Evolutionary conservation across 2,113 vertebrate genomes (phyloP).

Genomic region (Calypte anna): DNA sequence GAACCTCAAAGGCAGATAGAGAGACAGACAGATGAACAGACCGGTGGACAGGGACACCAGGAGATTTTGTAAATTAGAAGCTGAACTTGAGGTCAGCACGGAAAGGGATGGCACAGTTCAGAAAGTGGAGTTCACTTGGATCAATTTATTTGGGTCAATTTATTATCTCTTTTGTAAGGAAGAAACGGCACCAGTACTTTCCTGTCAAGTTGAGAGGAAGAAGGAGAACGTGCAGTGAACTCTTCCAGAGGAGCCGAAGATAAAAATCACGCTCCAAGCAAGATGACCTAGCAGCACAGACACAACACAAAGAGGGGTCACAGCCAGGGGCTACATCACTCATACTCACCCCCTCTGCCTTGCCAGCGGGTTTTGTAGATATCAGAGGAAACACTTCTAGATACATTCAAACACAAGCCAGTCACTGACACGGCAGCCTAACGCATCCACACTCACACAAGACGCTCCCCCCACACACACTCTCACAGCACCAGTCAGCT

Average conservation of each 20-base stretch:
- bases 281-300: not conserved
- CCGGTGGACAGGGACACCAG: not conserved
- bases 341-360: slow-evolving; percentile 12
- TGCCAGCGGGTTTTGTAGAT: not conserved
- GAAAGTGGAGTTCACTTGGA: not conserved
- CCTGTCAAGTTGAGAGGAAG: not conserved
- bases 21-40: not conserved
- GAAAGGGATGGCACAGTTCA: not conserved
- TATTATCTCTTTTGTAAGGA: not conserved
- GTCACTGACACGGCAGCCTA: not conserved
- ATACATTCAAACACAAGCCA: not conserved
- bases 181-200: not conserved
- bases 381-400: not conserved
- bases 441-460: not conserved
- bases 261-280: not conserved
- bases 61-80: not conserved
- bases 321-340: not conserved
- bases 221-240: not conserved
- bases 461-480: not conserved
- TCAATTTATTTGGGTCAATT: not conserved
- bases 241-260: not conserved
- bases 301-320: not conserved
- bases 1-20: not conserved
- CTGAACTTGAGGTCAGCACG: not conserved
- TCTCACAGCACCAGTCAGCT: not conserved